A percentile compares a stretch with the other conserved stretches of the same genome.
phyloP scores from a whole-genome alignment of 2,888 invertebrate species.

The Amorpha juglandis region DNA sequence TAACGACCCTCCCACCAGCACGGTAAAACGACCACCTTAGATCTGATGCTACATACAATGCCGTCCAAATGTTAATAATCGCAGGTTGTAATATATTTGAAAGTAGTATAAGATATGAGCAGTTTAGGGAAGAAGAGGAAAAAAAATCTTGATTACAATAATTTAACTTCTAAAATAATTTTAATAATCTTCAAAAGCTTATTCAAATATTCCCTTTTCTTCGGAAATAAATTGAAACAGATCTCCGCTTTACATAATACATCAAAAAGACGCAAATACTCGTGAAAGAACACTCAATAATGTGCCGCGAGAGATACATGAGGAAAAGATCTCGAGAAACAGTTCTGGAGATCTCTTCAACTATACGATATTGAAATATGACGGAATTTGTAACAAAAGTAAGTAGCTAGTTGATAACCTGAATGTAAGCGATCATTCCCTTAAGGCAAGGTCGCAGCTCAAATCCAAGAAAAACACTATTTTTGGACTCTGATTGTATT shows the following conservation, averaged over 20 bases:
- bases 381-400: neutral
- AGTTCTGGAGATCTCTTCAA: neutral
- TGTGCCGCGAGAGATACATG: constrained; percentile 7
- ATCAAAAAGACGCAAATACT: constrained; percentile 18
- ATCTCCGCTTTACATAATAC: constrained; percentile 13
- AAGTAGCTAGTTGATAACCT: neutral
- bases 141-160: too few relatives aligned
- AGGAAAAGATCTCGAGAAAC: too few relatives aligned
- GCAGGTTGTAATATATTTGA: too few relatives aligned
- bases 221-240: constrained; percentile 19
- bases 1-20: too few relatives aligned
- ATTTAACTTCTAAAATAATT: too few relatives aligned
- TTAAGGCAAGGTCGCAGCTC: neutral
- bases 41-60: too few relatives aligned
- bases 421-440: neutral
- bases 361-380: constrained; percentile 13
- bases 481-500: too few relatives aligned
- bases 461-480: too few relatives aligned
- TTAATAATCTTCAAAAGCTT: neutral
- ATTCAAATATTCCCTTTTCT: neutral
- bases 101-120: too few relatives aligned
- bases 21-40: too few relatives aligned
- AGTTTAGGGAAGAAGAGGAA: too few relatives aligned
- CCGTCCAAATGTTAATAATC: too few relatives aligned
- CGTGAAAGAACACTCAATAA: constrained; percentile 10